Evolutionary conservation across 2,113 vertebrate species (phyloP), one percentile per base, ranked within the genome.

Genomic region (Cyprinodon brontotheroides): DNA sequence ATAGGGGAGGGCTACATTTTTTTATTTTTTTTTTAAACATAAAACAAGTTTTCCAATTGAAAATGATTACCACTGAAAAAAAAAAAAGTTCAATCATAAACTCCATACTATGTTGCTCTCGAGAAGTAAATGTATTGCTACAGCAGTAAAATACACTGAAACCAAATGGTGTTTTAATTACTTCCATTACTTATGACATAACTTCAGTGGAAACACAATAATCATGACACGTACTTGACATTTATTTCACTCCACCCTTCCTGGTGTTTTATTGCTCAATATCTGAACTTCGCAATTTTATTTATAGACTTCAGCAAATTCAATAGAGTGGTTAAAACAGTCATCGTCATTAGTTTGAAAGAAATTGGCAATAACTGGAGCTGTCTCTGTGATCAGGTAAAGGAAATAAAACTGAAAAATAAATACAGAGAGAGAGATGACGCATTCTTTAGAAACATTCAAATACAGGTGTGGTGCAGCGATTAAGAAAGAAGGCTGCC

Each of bases 121-220:
- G 9, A 17, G 50, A 20, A 6, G 6, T 10, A 20, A 57, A 8
- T 57, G 5, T 57, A n/a, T 57, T 20, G 0, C n/a, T 57, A 57
- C 4, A n/a, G 17, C 50, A 6, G 17, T 57, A 57, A 45, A 63
- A 67, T 76, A 72, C 48, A 70, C 48, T 59, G 59, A 79, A 65
- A 67, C 59, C 64, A 48, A 69, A 53, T 13, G 40, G 36, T 45
- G 11, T 61, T 57, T 72, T 77, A 74, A 75, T 85, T 60, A 57
- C 14, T 62, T 12, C 17, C 20, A 59, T 79, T 67, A 67, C 47
- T 78, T 65, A 77, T 63, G 40, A 65, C 69, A 53, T 83, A 72
- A 67, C 39, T 64, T 43, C 78, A 75, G 15, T 66, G 73, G 40
- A 87, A 77, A 78, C 7, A 15, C 39, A 39, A 81, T 43, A 38